Evolutionary conservation across 2,797 vertebrate genomes (phyloP).

Genomic region (Bufotes viridis): DNA sequence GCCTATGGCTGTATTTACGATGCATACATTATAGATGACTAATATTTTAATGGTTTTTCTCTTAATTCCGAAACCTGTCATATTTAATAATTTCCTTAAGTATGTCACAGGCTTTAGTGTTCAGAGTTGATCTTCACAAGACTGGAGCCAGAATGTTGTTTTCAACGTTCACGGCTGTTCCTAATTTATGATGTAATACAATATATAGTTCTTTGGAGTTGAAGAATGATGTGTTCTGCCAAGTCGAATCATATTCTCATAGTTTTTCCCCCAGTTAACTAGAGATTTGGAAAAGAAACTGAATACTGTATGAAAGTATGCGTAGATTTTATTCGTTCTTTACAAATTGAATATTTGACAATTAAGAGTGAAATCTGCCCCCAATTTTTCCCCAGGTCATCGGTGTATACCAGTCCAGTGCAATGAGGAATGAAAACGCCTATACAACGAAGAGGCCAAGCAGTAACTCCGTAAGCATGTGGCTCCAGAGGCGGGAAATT

Average conservation of each 20-base stretch:
- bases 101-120: not conserved
- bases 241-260: not conserved
- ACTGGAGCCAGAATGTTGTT: not conserved
- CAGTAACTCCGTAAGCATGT: no score
- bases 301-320: no score
- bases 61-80: not conserved
- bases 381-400: no score
- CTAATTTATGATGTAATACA: not conserved
- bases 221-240: not conserved
- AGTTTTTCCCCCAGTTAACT: not conserved
- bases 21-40: conserved; percentile 24
- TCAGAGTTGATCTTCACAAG: not conserved
- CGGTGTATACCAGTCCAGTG: no score
- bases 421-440: no score
- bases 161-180: not conserved
- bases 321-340: no score
- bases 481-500: no score
- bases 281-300: no score
- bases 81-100: conserved; percentile 5
- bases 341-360: no score
- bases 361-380: no score
- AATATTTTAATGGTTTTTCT: conserved; percentile 26
- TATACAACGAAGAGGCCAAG: no score
- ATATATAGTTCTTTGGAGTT: not conserved
- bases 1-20: not conserved